Conservation (phyloP, 1,140 invertebrate genomes). For the Microplitis mediator region DNA sequence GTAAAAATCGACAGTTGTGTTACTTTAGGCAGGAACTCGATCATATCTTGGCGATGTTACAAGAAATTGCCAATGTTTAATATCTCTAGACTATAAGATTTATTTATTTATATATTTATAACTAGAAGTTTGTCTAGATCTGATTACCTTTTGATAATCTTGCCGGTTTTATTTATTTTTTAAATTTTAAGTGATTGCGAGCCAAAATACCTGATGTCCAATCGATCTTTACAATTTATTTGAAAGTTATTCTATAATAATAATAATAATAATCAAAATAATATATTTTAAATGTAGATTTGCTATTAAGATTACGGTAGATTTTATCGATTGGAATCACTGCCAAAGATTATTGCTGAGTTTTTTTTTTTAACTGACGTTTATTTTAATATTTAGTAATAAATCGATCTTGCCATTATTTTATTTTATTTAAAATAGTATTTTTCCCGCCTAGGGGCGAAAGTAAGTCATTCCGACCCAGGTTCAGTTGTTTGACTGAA, state of each 20-base stretch:
- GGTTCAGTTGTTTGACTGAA: no score
- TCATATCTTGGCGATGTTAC: conserved; percentile 59
- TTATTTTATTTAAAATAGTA: no score
- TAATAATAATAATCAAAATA: not conserved
- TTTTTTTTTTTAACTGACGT: conserved; percentile 3
- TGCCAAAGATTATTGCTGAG: conserved; percentile 25
- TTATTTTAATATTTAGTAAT: conserved; percentile 20
- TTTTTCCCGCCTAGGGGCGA: no score
- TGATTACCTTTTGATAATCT: not conserved
- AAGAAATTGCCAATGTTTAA: conserved; percentile 55
- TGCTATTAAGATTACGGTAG: not conserved
- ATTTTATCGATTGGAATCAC: conserved; percentile 23
- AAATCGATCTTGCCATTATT: conserved; percentile 18
- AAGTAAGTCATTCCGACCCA: no score
- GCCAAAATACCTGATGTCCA: conserved; percentile 22
- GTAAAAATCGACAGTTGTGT: conserved; percentile 59
- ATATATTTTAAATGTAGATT: not conserved
- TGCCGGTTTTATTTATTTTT: not conserved
- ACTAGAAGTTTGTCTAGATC: not conserved
- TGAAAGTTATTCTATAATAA: not conserved
- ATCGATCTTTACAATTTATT: conserved; percentile 27
- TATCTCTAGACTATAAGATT: conserved; percentile 13
- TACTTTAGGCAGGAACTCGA: conserved; percentile 62
- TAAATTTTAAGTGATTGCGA: not conserved
- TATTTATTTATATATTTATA: not conserved